phyloP scores from a whole-genome alignment of 2,888 invertebrate genomes.

The Peribatodes rhomboidaria region DNA sequence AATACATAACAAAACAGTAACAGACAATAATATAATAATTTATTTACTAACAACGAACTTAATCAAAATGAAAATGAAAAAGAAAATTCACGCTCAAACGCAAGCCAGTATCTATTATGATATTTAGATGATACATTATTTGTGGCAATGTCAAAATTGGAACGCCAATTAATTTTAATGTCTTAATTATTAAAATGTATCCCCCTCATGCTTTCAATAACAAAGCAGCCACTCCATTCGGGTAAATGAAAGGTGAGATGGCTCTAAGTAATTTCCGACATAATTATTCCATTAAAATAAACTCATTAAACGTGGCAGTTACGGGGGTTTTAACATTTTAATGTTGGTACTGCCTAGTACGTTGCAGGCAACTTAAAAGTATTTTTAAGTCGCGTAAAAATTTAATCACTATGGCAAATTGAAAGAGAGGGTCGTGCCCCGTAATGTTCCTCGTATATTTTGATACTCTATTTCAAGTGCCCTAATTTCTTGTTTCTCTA shows the following conservation, averaged over 20 bases:
- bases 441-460: constrained; percentile 35
- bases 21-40: too few species aligned
- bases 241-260: constrained; percentile 46
- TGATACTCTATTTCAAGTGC: constrained; percentile 32
- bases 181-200: constrained; percentile 23
- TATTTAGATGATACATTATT: neutral
- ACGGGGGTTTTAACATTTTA: constrained; percentile 61
- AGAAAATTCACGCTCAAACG: too few species aligned
- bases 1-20: too few species aligned
- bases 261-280: constrained; percentile 66
- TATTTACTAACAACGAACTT: too few species aligned
- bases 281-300: constrained; percentile 73
- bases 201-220: constrained; percentile 30
- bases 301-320: constrained; percentile 61
- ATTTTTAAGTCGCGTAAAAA: constrained; percentile 72
- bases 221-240: constrained; percentile 29
- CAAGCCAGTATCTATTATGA: too few species aligned
- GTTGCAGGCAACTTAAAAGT: constrained; percentile 55
- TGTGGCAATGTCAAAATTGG: neutral
- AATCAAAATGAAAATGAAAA: too few species aligned
- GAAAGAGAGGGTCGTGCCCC: constrained; percentile 54
- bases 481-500: constrained; percentile 7
- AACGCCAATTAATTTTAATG: constrained; percentile 5
- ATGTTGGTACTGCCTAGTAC: constrained; percentile 51
- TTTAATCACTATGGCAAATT: constrained; percentile 68